A percentile compares a stretch with the other conserved stretches of the same genome.
Conservation (phyloP, 2,113 vertebrate species). For the Colaptes auratus region DNA sequence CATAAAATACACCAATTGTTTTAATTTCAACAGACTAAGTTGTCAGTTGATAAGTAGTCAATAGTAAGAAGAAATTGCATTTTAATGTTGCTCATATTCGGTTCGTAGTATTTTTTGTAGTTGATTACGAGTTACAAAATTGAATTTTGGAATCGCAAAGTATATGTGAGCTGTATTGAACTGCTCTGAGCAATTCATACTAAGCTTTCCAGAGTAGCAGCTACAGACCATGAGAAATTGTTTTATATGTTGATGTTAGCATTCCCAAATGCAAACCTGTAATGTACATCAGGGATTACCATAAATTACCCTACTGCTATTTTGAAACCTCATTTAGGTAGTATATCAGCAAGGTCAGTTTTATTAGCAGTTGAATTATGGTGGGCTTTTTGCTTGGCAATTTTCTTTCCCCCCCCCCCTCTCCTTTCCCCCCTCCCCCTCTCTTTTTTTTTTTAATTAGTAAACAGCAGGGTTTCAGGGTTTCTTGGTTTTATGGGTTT, state of each 20-base stretch:
- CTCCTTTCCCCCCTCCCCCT: no score
- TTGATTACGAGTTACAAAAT: slow-evolving; percentile 59
- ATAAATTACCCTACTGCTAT: not conserved
- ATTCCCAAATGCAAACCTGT: slow-evolving; percentile 17
- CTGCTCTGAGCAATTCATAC: not conserved
- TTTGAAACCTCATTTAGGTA: slow-evolving; percentile 19
- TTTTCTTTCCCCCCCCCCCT: not conserved
- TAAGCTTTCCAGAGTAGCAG: slow-evolving; percentile 12
- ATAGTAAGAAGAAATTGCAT: slow-evolving; percentile 61
- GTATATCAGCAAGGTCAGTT: not conserved
- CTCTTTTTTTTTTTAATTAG: not conserved
- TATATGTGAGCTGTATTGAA: slow-evolving; percentile 29
- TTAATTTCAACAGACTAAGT: slow-evolving; percentile 60
- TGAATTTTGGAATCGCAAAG: slow-evolving; percentile 53
- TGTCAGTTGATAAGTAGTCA: slow-evolving; percentile 65
- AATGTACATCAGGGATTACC: slow-evolving; percentile 6
- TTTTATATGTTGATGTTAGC: slow-evolving; percentile 26
- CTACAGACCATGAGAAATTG: slow-evolving; percentile 6
- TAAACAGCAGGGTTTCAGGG: not conserved
- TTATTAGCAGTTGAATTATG: not conserved
- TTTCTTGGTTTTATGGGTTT: not conserved
- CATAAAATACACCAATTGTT: slow-evolving; percentile 54
- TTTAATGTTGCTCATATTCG: slow-evolving; percentile 61
- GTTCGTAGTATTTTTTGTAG: slow-evolving; percentile 55
- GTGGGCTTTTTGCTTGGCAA: not conserved